Conservation (phyloP, 2,113 vertebrate genomes). For the Lepidothrix coronata region DNA sequence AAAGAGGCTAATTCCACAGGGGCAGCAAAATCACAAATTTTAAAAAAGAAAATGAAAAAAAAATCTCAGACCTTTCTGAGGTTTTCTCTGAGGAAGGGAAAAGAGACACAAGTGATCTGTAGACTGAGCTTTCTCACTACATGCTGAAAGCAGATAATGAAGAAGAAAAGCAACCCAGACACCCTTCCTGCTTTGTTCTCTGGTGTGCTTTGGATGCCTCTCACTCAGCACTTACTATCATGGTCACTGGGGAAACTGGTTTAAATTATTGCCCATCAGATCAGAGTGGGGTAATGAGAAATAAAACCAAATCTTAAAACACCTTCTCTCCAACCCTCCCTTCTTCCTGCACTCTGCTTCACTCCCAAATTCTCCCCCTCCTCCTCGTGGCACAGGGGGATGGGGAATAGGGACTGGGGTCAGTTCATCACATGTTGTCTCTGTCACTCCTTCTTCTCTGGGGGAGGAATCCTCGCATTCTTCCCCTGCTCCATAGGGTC, state of each 20-base stretch:
- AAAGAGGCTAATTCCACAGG: neutral
- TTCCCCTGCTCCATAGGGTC: neutral
- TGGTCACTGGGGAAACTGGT: neutral
- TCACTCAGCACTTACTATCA: neutral
- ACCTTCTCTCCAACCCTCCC: neutral
- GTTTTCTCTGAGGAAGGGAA: neutral
- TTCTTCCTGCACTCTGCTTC: fast-evolving
- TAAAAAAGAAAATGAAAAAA: neutral
- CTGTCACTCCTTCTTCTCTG: neutral
- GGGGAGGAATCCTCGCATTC: neutral
- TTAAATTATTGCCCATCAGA: neutral
- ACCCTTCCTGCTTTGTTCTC: neutral
- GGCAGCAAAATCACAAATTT: neutral
- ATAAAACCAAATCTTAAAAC: neutral
- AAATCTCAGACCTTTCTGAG: neutral
- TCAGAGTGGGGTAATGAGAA: neutral
- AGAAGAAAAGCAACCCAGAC: neutral
- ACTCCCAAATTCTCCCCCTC: neutral
- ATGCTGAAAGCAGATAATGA: neutral
- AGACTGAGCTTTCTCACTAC: neutral
- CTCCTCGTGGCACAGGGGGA: neutral
- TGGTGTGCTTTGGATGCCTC: neutral
- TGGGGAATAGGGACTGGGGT: neutral
- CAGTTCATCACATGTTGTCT: neutral
- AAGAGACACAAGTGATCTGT: neutral